phyloP scores from a whole-genome alignment of 2,113 vertebrate species.

The Nanger granti region DNA sequence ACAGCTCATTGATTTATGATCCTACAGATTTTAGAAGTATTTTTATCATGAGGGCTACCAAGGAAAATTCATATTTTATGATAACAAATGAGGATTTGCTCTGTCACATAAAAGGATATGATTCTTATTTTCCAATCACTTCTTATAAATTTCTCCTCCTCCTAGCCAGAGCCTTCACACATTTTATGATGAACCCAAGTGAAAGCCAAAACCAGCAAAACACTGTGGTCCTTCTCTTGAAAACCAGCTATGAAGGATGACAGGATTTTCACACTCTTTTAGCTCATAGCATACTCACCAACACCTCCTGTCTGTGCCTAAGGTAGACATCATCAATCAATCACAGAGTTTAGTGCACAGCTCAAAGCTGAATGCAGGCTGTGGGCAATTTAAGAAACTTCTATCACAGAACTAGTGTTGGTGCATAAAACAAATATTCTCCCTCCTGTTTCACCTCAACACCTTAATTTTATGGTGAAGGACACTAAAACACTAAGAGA shows the following conservation, averaged over 20 bases:
- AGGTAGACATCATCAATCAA: not conserved
- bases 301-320: not conserved
- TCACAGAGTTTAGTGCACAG: not conserved
- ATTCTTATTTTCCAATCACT: not conserved
- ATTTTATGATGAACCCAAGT: not conserved
- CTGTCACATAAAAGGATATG: not conserved
- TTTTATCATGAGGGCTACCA: not conserved
- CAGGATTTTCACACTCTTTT: not conserved
- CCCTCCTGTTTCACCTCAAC: not conserved
- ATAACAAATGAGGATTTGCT: not conserved
- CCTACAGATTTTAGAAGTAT: not conserved
- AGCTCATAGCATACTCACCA: not conserved
- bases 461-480: not conserved
- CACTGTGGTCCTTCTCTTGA: not conserved
- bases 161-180: not conserved
- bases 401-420: not conserved
- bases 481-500: not conserved
- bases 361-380: not conserved
- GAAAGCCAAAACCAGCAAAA: not conserved
- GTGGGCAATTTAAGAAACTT: not conserved
- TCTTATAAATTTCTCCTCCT: not conserved
- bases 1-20: not conserved
- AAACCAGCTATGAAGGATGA: not conserved
- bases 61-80: conserved; percentile 2
- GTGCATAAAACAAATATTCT: not conserved